These are phyloP conservation scores for Luehdorfia chinensis DNA, from an alignment of 1,140 invertebrate species.

Conservation along the genomic window DNA sequence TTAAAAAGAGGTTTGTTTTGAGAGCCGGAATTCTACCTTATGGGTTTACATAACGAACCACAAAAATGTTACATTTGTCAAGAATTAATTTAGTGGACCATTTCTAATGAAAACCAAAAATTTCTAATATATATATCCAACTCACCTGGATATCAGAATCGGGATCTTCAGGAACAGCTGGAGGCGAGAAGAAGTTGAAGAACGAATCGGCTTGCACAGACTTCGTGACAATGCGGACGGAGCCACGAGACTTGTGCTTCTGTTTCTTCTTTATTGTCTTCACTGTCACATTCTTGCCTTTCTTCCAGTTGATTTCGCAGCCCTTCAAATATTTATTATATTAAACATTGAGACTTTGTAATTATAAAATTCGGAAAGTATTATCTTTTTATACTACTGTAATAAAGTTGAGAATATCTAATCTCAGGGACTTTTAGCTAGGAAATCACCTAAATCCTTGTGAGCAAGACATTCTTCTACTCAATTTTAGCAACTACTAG, in stretches of 20 bases:
- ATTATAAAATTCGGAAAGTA: too few relatives aligned
- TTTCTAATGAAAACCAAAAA: too few relatives aligned
- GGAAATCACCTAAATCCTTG: too few relatives aligned
- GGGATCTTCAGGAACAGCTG: slow-evolving; percentile 75
- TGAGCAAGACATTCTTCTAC: neutral
- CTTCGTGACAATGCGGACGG: slow-evolving; percentile 95
- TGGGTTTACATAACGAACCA: too few relatives aligned
- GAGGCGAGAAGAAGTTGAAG: slow-evolving; percentile 99
- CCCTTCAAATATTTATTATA: slow-evolving; percentile 74
- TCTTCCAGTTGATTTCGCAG: slow-evolving; percentile 95
- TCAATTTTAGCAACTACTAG: neutral
- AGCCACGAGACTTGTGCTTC: slow-evolving; percentile 96
- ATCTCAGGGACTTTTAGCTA: too few relatives aligned
- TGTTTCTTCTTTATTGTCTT: slow-evolving; percentile 99
- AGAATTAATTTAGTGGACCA: too few relatives aligned
- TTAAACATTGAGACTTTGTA: neutral
- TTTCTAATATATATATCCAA: too few relatives aligned
- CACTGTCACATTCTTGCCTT: slow-evolving; percentile 97
- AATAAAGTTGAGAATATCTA: too few relatives aligned
- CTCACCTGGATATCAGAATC: slow-evolving; percentile 66
- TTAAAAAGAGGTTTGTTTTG: too few relatives aligned
- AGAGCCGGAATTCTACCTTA: too few relatives aligned
- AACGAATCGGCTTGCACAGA: slow-evolving; percentile 96
- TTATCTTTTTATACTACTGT: too few relatives aligned
- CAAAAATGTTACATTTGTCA: too few relatives aligned